Evolutionary conservation across 2,888 invertebrate genomes (phyloP), one percentile per base, ranked within the genome.

Genomic region (Lapara coniferarum): DNA sequence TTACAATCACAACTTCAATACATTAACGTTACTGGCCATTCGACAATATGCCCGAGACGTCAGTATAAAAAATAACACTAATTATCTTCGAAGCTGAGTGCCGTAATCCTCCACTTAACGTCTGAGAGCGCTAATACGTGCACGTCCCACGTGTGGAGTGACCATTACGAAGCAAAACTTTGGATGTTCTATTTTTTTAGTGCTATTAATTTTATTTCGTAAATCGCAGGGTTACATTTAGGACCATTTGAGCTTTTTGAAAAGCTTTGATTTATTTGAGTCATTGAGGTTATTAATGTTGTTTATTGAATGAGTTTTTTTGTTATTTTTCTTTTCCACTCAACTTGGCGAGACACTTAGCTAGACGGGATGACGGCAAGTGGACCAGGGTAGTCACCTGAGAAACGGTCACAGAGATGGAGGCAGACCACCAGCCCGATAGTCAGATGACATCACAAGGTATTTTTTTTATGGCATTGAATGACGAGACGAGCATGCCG

Each of bases 51-150:
- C 19, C 58, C 63, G 66, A 66, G 66, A 70, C 58, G 56, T 68
- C 53, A 46, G 71, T 69, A 53, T 69, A 71, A 75, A 76, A 76
- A 77, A 75, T 72, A 70, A 67, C 71, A 70, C 67, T 75, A 70
- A 73, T 77, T 78, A 78, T 70, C 56, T 56, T 69, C 70, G 49
- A 57, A 73, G 63, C 66, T 69, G 67, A 73, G 72, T 71, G 73
- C 66, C 58, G 57, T 49, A 73, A 78, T 72, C 71, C 68, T 56
- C 57, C 30, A 57, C 51, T n/a, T 73, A 70, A 71, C 70, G 71
- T 71, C 69, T 69, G 63, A 57, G 56, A 73, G 71, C 52, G 67
- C 72, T 74, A 77, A 78, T 72, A 72, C 74, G 66, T 59, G 46
- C 59, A 69, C 58, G 52, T 59, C 63, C 8, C 37, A 57, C 46